phyloP scores from a whole-genome alignment of 1,140 invertebrate genomes.

The Cyphomyrmex costatus region DNA sequence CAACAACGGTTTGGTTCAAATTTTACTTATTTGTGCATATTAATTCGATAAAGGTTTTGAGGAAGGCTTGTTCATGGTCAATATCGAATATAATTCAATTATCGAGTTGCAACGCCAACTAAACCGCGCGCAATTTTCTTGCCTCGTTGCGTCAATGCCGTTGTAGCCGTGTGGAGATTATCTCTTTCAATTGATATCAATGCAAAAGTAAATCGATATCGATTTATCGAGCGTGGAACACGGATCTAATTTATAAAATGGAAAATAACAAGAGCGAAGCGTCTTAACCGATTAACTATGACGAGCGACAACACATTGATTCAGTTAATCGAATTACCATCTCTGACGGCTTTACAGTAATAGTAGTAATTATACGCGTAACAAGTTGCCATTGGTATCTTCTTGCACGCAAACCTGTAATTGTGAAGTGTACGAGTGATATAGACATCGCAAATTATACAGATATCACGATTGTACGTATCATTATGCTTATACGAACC shows the following conservation, averaged over 20 bases:
- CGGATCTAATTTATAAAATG: conserved; percentile 27
- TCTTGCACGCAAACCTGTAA: conserved; percentile 14
- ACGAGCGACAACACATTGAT: conserved; percentile 1
- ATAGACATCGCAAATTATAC: conserved; percentile 9
- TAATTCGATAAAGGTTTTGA: conserved; percentile 51
- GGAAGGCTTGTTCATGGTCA: background rate
- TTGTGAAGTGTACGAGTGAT: conserved; percentile 20
- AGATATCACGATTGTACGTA: background rate
- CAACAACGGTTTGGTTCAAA: background rate
- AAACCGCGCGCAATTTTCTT: conserved; percentile 43
- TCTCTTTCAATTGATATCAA: conserved; percentile 19
- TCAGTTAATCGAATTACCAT: conserved; percentile 33
- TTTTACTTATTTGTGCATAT: conserved; percentile 33
- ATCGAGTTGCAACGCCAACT: conserved; percentile 15
- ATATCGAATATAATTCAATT: conserved; percentile 56
- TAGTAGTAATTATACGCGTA: conserved; percentile 33
- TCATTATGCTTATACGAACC: conserved; percentile 12
- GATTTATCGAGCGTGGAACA: conserved; percentile 9
- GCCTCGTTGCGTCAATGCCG: background rate
- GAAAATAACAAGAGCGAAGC: conserved; percentile 7
- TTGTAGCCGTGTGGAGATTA: background rate
- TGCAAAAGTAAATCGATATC: background rate
- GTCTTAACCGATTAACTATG: conserved; percentile 2
- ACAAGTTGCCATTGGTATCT: conserved; percentile 16
- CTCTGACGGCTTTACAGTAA: background rate